phyloP scores from a whole-genome alignment of 2,797 vertebrate species.

The Arctocebus calabarensis region DNA sequence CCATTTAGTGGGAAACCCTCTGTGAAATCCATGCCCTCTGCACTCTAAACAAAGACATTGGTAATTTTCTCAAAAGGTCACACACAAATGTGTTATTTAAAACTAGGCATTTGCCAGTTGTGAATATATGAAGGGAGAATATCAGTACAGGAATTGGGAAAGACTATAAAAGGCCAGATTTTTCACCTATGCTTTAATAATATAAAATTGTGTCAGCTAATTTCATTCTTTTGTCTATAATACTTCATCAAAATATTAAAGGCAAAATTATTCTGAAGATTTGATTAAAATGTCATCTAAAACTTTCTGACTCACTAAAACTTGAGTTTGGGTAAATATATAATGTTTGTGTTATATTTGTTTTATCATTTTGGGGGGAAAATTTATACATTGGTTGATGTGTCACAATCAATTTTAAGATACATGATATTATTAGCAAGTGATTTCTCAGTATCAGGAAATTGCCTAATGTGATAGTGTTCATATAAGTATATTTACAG shows the following conservation, averaged over 20 bases:
- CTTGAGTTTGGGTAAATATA: background rate
- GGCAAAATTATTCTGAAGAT: background rate
- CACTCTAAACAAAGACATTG: conserved; percentile 87
- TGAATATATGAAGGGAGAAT: conserved; percentile 74
- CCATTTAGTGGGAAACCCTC: conserved; percentile 81
- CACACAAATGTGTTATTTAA: conserved; percentile 79
- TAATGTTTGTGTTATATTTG: background rate
- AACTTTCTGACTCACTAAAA: background rate
- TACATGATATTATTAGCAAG: background rate
- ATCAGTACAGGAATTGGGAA: conserved; percentile 9
- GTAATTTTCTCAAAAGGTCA: conserved; percentile 89
- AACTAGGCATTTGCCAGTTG: conserved; percentile 76
- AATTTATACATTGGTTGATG: background rate
- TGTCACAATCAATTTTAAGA: background rate
- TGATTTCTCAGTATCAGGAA: background rate
- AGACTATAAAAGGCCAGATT: conserved; percentile 66
- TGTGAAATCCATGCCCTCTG: conserved; percentile 83
- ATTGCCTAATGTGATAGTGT: background rate
- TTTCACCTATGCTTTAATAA: conserved; percentile 56
- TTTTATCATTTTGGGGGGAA: background rate
- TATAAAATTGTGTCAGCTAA: conserved; percentile 29
- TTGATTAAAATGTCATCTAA: conserved; percentile 16
- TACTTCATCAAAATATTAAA: conserved; percentile 70
- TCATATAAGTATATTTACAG: background rate
- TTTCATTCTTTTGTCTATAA: conserved; percentile 68